Percentiles rank a stretch among this genome's conserved stretches.
Conservation (phyloP, 2,888 invertebrate genomes). For the Philhelius pedissequus region DNA sequence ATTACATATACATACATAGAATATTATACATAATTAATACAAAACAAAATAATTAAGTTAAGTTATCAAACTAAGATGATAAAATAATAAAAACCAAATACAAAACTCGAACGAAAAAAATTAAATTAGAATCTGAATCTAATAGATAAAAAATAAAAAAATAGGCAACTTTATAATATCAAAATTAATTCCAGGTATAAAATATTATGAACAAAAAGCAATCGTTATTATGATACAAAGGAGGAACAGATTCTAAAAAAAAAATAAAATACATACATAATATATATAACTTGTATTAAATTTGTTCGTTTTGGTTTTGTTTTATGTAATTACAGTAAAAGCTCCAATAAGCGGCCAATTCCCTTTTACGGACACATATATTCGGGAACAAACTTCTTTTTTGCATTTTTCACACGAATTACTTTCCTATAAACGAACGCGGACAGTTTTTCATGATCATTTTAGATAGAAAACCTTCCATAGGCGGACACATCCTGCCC, state of each 20-base stretch:
- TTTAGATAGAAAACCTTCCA: no score
- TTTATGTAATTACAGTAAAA: no score
- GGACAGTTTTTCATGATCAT: no score
- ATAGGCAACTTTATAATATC: background rate
- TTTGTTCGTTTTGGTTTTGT: background rate
- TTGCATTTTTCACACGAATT: no score
- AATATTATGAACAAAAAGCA: background rate
- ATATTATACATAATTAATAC: background rate
- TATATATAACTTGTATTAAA: background rate
- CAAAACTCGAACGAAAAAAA: background rate
- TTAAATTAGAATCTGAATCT: background rate
- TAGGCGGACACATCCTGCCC: no score
- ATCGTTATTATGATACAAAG: background rate
- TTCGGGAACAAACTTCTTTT: no score
- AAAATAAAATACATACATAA: background rate
- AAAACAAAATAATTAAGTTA: background rate
- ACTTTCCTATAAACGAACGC: no score
- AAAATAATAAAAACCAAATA: background rate
- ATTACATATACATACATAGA: background rate
- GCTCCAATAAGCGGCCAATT: no score
- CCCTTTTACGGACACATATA: no score
- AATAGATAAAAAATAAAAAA: background rate
- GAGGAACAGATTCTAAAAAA: background rate
- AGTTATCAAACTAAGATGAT: background rate
- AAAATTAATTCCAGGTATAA: background rate